Evolutionary conservation across 1,140 invertebrate genomes (phyloP).

Genomic region (Tetramorium simillimum): DNA sequence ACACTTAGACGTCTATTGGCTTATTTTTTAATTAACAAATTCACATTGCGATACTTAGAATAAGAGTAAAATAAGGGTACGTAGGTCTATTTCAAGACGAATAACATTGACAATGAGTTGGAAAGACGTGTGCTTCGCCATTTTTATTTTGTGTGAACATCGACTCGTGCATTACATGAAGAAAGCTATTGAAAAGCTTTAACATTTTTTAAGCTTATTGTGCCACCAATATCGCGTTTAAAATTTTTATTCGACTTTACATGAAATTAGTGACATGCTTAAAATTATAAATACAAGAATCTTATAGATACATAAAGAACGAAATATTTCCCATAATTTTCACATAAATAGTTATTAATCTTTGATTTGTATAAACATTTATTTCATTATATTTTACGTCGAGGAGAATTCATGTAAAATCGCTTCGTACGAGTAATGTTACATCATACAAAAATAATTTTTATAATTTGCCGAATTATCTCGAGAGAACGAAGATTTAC

Average conservation of each 20-base stretch:
- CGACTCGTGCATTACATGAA: slow-evolving; percentile 75
- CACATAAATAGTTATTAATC: background rate
- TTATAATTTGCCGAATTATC: background rate
- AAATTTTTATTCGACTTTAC: slow-evolving; percentile 40
- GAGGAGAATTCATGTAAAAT: slow-evolving; percentile 32
- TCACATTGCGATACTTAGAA: slow-evolving; percentile 11
- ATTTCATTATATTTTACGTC: background rate
- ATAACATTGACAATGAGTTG: slow-evolving; percentile 69
- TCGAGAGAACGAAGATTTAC: slow-evolving; percentile 34
- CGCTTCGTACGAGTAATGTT: slow-evolving; percentile 18
- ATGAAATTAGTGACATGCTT: slow-evolving; percentile 13
- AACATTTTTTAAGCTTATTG: slow-evolving; percentile 48
- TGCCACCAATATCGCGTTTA: slow-evolving; percentile 32
- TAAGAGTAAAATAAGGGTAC: slow-evolving; percentile 40
- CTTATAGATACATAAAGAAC: background rate
- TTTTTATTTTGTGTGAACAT: slow-evolving; percentile 76
- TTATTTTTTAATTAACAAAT: slow-evolving; percentile 23
- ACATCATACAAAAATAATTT: slow-evolving; percentile 18
- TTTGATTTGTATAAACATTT: background rate
- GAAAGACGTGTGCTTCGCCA: slow-evolving; percentile 80
- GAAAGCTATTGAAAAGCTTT: slow-evolving; percentile 63
- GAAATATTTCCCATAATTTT: background rate
- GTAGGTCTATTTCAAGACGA: slow-evolving; percentile 42
- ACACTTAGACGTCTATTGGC: slow-evolving; percentile 36
- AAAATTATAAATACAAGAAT: background rate